phyloP scores from a whole-genome alignment of 1,140 invertebrate genomes.

The Macrocentrus cingulum region DNA sequence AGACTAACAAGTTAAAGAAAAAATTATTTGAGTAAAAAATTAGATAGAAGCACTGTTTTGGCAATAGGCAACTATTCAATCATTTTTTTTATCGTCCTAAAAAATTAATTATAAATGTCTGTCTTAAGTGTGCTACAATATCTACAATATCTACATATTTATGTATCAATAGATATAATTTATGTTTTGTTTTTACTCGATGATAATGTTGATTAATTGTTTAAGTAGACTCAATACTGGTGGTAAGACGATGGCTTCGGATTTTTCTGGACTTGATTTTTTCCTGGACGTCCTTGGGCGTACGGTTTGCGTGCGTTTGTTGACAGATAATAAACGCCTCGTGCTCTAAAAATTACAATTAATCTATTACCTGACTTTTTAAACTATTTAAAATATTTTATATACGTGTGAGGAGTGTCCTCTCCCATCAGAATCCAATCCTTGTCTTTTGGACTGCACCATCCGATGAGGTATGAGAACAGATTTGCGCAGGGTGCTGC shows the following conservation, averaged over 20 bases:
- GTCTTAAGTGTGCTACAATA: no score
- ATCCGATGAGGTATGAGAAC: constrained; percentile 77
- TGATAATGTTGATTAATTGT: constrained; percentile 56
- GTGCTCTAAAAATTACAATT: no score
- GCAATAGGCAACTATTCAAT: no score
- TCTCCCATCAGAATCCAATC: constrained; percentile 84
- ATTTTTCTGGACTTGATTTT: constrained; percentile 56
- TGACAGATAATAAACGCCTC: constrained; percentile 81
- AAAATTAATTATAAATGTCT: no score
- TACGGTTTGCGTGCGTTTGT: constrained; percentile 83
- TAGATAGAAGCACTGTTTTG: no score
- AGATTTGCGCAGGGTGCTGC: constrained; percentile 78
- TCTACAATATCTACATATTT: no score
- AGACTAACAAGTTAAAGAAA: no score
- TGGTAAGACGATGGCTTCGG: constrained; percentile 57
- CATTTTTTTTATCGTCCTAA: no score
- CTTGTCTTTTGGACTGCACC: constrained; percentile 74
- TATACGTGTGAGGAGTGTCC: constrained; percentile 73
- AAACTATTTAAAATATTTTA: no score
- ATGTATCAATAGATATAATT: no score
- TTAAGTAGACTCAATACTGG: constrained; percentile 58
- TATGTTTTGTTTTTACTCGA: constrained; percentile 53
- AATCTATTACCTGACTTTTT: no score
- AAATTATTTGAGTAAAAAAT: no score
- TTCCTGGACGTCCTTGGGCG: constrained; percentile 76